Percentiles rank a stretch among this genome's conserved stretches.
These are phyloP conservation scores for Lordiphosa mommai DNA, from an alignment of 1,140 invertebrate species.

Conservation along the genomic window DNA sequence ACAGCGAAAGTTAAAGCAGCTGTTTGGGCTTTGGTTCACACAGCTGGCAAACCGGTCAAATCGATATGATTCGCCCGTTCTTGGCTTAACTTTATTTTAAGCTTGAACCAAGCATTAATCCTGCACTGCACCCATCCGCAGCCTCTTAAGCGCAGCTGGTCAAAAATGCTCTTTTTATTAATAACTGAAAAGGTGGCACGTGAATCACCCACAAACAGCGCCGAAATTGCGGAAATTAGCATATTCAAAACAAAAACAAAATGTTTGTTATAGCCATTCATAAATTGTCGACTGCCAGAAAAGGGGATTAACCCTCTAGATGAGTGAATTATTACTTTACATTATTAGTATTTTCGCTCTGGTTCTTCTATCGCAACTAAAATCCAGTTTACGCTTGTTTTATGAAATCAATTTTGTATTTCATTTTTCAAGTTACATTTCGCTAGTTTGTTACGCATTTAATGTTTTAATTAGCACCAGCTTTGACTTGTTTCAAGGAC, in stretches of 20 bases:
- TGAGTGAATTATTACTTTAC: slow-evolving; percentile 2
- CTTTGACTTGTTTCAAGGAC: slow-evolving; percentile 51
- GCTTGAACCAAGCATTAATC: slow-evolving; percentile 13
- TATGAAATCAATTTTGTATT: slow-evolving; percentile 26
- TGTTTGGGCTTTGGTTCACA: slow-evolving; percentile 37
- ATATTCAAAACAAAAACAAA: slow-evolving; percentile 22
- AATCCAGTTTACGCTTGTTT: slow-evolving; percentile 44
- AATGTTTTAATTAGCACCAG: slow-evolving; percentile 71
- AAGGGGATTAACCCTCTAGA: slow-evolving; percentile 15
- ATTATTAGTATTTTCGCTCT: background rate
- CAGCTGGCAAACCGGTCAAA: slow-evolving; percentile 59
- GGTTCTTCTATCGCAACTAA: background rate
- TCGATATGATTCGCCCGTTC: slow-evolving; percentile 10
- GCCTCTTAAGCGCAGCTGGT: slow-evolving; percentile 3
- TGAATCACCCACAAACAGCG: slow-evolving; percentile 26
- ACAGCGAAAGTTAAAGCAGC: slow-evolving; percentile 65
- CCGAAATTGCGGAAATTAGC: slow-evolving; percentile 13
- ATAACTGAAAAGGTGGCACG: slow-evolving; percentile 11
- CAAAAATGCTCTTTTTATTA: slow-evolving; percentile 8
- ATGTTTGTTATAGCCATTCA: slow-evolving; percentile 11
- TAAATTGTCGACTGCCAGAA: slow-evolving; percentile 8
- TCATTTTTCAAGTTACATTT: slow-evolving; percentile 13
- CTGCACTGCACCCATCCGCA: slow-evolving; percentile 5
- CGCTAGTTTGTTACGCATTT: slow-evolving; percentile 60
- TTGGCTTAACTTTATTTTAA: slow-evolving; percentile 23